Percentiles rank a stretch among this genome's conserved stretches.
phyloP scores from a whole-genome alignment of 2,797 vertebrate species.

The Sylvilagus floridanus region DNA sequence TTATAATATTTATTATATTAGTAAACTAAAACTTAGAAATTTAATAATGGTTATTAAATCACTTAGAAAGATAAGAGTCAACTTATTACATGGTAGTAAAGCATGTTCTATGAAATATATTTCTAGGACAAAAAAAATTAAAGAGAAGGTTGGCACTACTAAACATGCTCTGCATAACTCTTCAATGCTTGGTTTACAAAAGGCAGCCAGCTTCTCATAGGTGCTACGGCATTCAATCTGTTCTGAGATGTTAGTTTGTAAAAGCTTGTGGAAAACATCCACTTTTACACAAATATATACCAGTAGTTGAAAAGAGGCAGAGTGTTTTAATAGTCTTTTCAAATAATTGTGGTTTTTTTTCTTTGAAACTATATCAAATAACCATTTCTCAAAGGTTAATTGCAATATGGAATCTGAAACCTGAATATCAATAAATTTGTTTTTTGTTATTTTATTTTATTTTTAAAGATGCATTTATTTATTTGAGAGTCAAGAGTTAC shows the following conservation, averaged over 20 bases:
- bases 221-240: slow-evolving; percentile 8
- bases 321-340: slow-evolving; percentile 45
- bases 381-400: slow-evolving; percentile 55
- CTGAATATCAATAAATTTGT: slow-evolving; percentile 31
- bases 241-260: neutral
- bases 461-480: too few species aligned
- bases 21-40: slow-evolving; percentile 22
- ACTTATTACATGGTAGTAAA: neutral
- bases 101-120: slow-evolving; percentile 47
- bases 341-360: slow-evolving; percentile 54
- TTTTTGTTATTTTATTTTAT: neutral
- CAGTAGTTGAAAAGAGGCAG: slow-evolving; percentile 17
- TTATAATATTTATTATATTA: slow-evolving; percentile 47
- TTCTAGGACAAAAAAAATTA: slow-evolving; percentile 34
- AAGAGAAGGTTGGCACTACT: neutral
- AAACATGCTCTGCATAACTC: slow-evolving; percentile 47
- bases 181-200: slow-evolving; percentile 46
- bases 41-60: neutral
- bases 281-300: slow-evolving; percentile 9
- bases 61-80: slow-evolving; percentile 47
- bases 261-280: slow-evolving; percentile 6
- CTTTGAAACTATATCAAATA: slow-evolving; percentile 57
- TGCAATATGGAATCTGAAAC: slow-evolving; percentile 13
- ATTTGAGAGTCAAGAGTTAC: too few species aligned
- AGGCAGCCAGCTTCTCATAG: slow-evolving; percentile 21